Percentiles rank a stretch among this genome's conserved stretches.
Conservation (phyloP, 2,797 vertebrate genomes). For the Alauda arvensis region DNA sequence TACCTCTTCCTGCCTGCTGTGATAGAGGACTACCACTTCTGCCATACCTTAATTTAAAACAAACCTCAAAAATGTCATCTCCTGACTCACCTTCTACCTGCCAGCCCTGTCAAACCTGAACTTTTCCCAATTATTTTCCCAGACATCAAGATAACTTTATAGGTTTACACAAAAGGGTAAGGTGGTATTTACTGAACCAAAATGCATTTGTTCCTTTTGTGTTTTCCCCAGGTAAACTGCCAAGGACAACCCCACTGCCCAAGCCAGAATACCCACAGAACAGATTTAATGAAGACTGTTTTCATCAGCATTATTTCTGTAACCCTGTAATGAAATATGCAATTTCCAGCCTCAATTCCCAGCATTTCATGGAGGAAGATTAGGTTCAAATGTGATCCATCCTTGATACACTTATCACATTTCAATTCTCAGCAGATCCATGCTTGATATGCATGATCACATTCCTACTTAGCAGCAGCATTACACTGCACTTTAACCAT, state of each 20-base stretch:
- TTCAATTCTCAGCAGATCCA: constrained; percentile 5
- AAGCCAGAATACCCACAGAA: background rate
- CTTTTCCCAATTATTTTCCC: background rate
- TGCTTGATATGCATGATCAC: background rate
- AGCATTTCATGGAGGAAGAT: background rate
- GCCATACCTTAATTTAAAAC: constrained; percentile 16
- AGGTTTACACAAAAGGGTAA: too few relatives aligned
- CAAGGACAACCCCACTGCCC: background rate
- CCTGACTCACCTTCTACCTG: constrained; percentile 13
- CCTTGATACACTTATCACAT: background rate
- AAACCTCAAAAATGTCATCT: constrained; percentile 28
- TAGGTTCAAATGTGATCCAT: background rate
- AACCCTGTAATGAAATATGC: background rate
- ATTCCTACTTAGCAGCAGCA: background rate
- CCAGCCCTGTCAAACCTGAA: constrained; percentile 2
- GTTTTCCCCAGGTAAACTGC: background rate
- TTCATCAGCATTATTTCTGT: background rate
- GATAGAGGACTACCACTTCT: background rate
- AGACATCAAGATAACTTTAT: background rate
- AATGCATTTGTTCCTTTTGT: background rate
- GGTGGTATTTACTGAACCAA: background rate
- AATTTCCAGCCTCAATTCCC: background rate
- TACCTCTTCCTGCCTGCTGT: constrained; percentile 16
- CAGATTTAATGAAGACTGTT: background rate
- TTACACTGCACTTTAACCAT: background rate